phyloP scores from a whole-genome alignment of 2,797 vertebrate genomes.

The Diplodus puntazzo region DNA sequence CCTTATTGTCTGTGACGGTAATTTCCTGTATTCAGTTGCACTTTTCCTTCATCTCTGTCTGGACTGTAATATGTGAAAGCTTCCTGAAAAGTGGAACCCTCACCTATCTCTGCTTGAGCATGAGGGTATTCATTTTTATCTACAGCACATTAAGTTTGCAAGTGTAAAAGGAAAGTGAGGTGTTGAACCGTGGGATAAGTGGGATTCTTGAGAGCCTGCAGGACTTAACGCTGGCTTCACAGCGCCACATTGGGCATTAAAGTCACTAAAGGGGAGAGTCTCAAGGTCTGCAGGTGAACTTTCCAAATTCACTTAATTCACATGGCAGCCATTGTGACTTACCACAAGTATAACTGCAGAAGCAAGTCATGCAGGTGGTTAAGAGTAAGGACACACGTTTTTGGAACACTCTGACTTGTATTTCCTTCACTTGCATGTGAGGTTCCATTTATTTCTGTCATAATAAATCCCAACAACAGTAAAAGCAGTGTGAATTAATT shows the following conservation, averaged over 20 bases:
- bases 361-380: constrained; percentile 11
- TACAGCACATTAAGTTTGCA: constrained; percentile 63
- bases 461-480: background rate
- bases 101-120: constrained; percentile 29
- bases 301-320: constrained; percentile 25
- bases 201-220: constrained; percentile 52
- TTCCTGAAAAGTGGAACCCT: constrained; percentile 35
- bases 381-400: constrained; percentile 8
- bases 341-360: constrained; percentile 19
- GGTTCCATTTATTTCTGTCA: background rate
- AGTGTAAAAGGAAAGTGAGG: constrained; percentile 61
- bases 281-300: constrained; percentile 46
- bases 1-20: constrained; percentile 13
- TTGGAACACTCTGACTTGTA: background rate
- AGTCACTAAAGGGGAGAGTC: constrained; percentile 35
- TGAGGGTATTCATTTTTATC: constrained; percentile 59
- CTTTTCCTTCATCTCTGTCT: constrained; percentile 17
- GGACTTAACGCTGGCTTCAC: constrained; percentile 47
- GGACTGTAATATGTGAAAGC: constrained; percentile 12
- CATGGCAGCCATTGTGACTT: constrained; percentile 38
- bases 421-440: background rate
- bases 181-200: constrained; percentile 59
- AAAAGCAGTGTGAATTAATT: background rate
- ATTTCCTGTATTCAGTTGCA: background rate
- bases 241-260: constrained; percentile 31